phyloP scores from a whole-genome alignment of 30 jellyfish, hydroid and myxozoan species.

The Haliclystus octoradiatus region DNA sequence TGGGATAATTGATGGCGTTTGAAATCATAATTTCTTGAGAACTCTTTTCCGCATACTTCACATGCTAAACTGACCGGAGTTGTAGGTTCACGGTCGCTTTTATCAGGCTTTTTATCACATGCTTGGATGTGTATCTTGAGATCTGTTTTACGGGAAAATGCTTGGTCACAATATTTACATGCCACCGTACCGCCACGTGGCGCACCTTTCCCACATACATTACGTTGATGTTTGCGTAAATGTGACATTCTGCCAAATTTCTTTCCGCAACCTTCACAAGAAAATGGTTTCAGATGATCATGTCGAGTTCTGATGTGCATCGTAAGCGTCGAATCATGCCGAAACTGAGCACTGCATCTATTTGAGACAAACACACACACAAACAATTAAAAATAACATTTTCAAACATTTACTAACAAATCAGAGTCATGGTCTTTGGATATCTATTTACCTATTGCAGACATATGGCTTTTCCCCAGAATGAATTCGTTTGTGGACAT shows the following conservation, averaged over 20 bases:
- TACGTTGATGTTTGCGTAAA: constrained; percentile 94
- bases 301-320: constrained; percentile 99
- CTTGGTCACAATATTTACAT: constrained; percentile 78
- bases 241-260: constrained; percentile 98
- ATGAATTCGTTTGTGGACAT: constrained; percentile 94
- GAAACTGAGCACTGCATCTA: constrained; percentile 93
- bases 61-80: constrained; percentile 47
- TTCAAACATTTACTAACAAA: not conserved
- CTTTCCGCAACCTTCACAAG: constrained; percentile 96
- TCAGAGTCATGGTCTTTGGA: not conserved
- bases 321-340: constrained; percentile 97
- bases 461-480: constrained; percentile 97
- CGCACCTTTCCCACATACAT: constrained; percentile 85
- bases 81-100: constrained; percentile 54
- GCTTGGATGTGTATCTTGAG: constrained; percentile 54
- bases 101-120: constrained; percentile 90
- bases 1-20: constrained; percentile 92
- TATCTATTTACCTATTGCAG: constrained; percentile 64
- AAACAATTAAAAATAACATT: not conserved
- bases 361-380: not conserved
- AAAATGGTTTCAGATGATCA: constrained; percentile 92
- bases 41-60: constrained; percentile 86
- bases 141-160: constrained; percentile 64
- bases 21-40: constrained; percentile 74
- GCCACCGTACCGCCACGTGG: constrained; percentile 42